Evolutionary conservation across 1,140 invertebrate species (phyloP), one percentile per base, ranked within the genome.

Genomic region (Sogatella furcifera): DNA sequence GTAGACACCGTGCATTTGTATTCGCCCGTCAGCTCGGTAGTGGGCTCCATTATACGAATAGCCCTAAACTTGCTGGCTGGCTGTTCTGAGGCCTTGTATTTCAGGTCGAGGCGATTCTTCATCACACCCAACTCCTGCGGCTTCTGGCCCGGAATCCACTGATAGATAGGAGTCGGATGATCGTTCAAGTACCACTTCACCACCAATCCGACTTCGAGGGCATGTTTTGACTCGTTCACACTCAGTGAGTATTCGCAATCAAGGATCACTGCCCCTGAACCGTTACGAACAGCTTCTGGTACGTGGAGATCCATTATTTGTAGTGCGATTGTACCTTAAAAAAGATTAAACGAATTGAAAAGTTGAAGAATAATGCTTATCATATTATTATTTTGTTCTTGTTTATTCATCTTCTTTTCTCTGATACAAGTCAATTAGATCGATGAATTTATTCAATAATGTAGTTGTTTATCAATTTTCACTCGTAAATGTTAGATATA

Each of bases 111-210:
- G 67, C 83, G 77, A 56, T 82, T 84, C 63, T 81, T 80, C 44
- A 85, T 72, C 1, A 82, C 64, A 64, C 74, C 75, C 67, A 44
- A 15, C 4, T 52, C 59, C 22, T 81, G 77, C 1, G 86, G 86
- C 57, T 71, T 69, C 17, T 74, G 65, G 13, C 44, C 34, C n/a
- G 80, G 77, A 46, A 89, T 87, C 86, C 86, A 89, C 69, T 89
- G 86, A 69, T 89, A 89, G 17, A 89, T 79, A 5, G 81, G 80
- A 34, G 78, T 74, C 0, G 76, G 75, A 67, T 79, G 75, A 57
- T 82, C 78, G 67, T 82, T 82, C 69, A 86, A 83, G 72, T 80
- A 88, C 86, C 87, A 89, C 71, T 89, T 88, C 59, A 89, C 83
- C 28, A 87, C 83, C 22, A 89, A 72, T 41, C 79, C 82, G 15